Conservation (phyloP, 2,113 vertebrate genomes). For the Pygoscelis antarcticus region DNA sequence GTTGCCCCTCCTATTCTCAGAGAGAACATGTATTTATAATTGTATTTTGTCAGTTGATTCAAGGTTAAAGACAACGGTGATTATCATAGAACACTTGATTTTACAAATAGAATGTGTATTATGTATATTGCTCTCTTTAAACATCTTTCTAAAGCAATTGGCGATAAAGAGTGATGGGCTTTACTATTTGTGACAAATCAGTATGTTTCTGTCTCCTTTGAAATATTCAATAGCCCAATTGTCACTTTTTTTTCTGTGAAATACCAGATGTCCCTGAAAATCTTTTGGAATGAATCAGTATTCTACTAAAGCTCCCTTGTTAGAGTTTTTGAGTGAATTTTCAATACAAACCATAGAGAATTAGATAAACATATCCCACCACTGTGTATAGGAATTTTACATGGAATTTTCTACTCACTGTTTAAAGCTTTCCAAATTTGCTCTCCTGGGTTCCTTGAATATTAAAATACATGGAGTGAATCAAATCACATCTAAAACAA, state of each 20-base stretch:
- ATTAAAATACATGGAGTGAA: not conserved
- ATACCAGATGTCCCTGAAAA: not conserved
- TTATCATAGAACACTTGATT: not conserved
- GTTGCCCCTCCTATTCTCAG: not conserved
- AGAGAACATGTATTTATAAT: not conserved
- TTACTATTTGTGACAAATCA: not conserved
- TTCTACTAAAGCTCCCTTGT: not conserved
- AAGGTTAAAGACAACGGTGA: conserved; percentile 27
- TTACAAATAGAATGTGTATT: not conserved
- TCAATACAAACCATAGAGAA: not conserved
- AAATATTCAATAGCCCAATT: not conserved
- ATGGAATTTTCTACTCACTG: not conserved
- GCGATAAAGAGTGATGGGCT: not conserved
- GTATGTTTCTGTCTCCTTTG: not conserved
- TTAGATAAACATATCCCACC: not conserved
- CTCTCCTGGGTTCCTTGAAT: not conserved
- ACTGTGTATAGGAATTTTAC: not conserved
- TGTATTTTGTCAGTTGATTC: not conserved
- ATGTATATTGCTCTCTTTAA: not conserved
- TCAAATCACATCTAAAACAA: not conserved
- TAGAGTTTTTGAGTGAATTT: not conserved
- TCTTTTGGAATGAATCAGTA: not conserved
- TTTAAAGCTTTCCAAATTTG: not conserved
- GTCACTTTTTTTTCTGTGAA: not conserved
- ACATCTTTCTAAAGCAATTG: not conserved